These are phyloP conservation scores for Scaptodrosophila latifasciaeformis DNA, from an alignment of 2,888 invertebrate species.

Conservation along the genomic window DNA sequence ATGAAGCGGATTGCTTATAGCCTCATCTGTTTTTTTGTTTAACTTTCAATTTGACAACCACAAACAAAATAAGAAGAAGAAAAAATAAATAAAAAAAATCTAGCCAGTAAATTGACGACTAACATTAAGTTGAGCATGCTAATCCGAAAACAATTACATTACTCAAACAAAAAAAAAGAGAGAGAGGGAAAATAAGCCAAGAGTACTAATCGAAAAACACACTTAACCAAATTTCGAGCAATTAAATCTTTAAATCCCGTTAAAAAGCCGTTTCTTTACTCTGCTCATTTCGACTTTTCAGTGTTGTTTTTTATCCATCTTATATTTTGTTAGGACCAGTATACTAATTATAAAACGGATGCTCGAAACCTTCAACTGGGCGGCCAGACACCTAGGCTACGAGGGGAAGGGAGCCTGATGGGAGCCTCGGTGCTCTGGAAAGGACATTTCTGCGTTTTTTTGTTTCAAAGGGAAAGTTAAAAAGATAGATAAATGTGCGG, in stretches of 20 bases:
- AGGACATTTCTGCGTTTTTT: constrained; percentile 14
- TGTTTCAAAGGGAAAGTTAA: constrained; percentile 39
- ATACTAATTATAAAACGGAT: constrained; percentile 70
- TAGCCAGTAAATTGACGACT: constrained; percentile 4
- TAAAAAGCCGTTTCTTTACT: constrained; percentile 52
- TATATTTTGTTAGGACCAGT: constrained; percentile 25
- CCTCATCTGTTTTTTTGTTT: too few relatives aligned
- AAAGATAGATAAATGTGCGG: constrained; percentile 66
- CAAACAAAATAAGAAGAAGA: too few relatives aligned
- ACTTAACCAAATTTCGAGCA: constrained; percentile 57
- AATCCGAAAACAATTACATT: constrained; percentile 58
- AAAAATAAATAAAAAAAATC: too few relatives aligned
- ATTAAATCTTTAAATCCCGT: constrained; percentile 68
- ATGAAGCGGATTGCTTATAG: too few relatives aligned
- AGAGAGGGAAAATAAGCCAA: constrained; percentile 17
- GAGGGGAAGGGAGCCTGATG: neutral
- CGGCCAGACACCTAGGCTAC: neutral
- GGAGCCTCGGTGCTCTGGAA: neutral
- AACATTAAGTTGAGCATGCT: constrained; percentile 29
- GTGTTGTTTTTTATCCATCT: neutral
- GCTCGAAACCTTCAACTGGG: constrained; percentile 37
- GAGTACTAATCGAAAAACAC: constrained; percentile 43
- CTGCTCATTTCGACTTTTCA: constrained; percentile 7
- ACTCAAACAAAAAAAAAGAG: constrained; percentile 27
- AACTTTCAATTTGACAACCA: too few relatives aligned